phyloP scores from a whole-genome alignment of 1,140 invertebrate species.

The Temnothorax curvispinosus region DNA sequence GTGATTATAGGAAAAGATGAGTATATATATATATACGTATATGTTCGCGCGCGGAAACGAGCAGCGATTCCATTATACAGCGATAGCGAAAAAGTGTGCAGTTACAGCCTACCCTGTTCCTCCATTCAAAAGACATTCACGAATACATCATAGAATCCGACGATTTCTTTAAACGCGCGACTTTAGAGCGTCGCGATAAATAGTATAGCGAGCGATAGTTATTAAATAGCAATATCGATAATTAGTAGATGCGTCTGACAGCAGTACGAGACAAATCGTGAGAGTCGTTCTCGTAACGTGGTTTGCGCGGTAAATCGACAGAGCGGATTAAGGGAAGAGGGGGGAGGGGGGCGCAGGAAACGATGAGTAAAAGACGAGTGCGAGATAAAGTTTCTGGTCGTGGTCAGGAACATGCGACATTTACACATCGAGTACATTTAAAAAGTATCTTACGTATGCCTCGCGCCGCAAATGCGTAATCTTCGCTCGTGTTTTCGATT shows the following conservation, averaged over 20 bases:
- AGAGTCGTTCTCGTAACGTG: neutral
- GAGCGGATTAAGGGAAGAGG: neutral
- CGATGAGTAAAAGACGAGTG: slow-evolving; percentile 75
- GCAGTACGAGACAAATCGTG: slow-evolving; percentile 31
- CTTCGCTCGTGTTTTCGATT: slow-evolving; percentile 25
- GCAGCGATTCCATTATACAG: slow-evolving; percentile 50
- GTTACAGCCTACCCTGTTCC: slow-evolving; percentile 84
- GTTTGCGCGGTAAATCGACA: slow-evolving; percentile 25
- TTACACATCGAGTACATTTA: slow-evolving; percentile 81
- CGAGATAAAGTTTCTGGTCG: slow-evolving; percentile 68
- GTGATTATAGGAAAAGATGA: slow-evolving; percentile 8
- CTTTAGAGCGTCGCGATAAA: slow-evolving; percentile 62
- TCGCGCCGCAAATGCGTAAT: slow-evolving; percentile 48
- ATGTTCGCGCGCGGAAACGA: slow-evolving; percentile 42
- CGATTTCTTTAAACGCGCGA: slow-evolving; percentile 67
- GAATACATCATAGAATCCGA: slow-evolving; percentile 70
- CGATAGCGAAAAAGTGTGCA: slow-evolving; percentile 81
- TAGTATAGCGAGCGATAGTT: slow-evolving; percentile 68
- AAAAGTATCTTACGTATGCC: slow-evolving; percentile 58
- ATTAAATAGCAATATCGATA: slow-evolving; percentile 71
- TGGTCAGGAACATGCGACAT: slow-evolving; percentile 84
- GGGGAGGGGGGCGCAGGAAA: slow-evolving; percentile 4
- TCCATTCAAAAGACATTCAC: slow-evolving; percentile 82
- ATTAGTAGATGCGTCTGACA: slow-evolving; percentile 58
- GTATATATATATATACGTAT: neutral